These are phyloP conservation scores for Neotoxoptera formosana DNA, from an alignment of 1,140 invertebrate species.

Conservation along the genomic window DNA sequence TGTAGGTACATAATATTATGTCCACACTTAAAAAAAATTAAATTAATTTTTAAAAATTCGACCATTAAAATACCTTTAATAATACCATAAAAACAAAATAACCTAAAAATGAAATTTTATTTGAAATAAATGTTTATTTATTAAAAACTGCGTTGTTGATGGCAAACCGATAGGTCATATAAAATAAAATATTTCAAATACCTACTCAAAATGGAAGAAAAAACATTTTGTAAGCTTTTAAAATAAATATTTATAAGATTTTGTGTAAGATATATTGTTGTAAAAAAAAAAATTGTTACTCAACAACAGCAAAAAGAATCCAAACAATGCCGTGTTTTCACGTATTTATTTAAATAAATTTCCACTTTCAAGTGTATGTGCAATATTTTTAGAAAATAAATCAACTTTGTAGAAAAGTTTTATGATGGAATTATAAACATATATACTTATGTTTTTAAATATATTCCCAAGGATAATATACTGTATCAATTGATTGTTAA, in stretches of 20 bases:
- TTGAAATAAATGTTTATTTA: neutral
- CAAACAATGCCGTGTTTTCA: neutral
- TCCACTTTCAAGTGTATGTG: neutral
- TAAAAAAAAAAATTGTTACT: neutral
- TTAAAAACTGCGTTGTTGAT: neutral
- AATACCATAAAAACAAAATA: too few relatives aligned
- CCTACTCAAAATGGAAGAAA: neutral
- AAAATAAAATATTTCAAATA: neutral
- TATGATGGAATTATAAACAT: neutral
- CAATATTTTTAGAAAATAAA: neutral
- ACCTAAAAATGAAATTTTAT: neutral
- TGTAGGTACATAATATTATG: neutral
- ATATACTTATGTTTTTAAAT: neutral
- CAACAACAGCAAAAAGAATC: neutral
- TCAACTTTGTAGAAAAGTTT: neutral
- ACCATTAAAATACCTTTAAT: too few relatives aligned
- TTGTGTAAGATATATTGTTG: neutral
- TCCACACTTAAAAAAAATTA: neutral
- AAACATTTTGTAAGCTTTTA: neutral
- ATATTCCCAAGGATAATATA: neutral
- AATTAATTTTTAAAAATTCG: neutral
- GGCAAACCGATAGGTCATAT: neutral
- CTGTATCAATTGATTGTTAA: neutral
- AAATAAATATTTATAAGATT: neutral
- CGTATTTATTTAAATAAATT: slow-evolving; percentile 1